Conservation (phyloP, 2,888 invertebrate species). For the Prionchulus punctatus region DNA sequence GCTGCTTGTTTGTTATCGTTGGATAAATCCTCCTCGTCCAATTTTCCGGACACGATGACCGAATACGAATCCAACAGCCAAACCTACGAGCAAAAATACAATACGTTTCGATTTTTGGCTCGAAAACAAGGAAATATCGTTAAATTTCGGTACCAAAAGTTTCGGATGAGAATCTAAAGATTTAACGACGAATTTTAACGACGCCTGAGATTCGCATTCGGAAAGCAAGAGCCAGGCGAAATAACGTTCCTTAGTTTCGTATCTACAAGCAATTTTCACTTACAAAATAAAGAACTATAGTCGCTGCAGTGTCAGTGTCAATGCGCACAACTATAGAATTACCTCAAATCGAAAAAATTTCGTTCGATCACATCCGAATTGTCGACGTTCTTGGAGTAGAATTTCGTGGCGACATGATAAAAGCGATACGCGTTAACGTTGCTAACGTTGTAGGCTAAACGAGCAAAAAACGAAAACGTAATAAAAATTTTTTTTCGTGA, state of each 20-base stretch:
- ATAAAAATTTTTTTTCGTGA: too few relatives aligned
- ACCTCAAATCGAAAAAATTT: neutral
- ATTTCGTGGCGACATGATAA: neutral
- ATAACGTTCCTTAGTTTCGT: slow-evolving; percentile 17
- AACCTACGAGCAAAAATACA: too few relatives aligned
- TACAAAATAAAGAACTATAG: too few relatives aligned
- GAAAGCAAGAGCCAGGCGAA: slow-evolving; percentile 22
- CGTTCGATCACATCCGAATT: too few relatives aligned
- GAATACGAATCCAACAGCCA: slow-evolving; percentile 27
- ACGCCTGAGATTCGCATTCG: slow-evolving; percentile 19
- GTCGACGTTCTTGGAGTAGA: neutral
- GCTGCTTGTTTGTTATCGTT: too few relatives aligned
- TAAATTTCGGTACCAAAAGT: slow-evolving; percentile 18
- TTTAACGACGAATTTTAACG: slow-evolving; percentile 22
- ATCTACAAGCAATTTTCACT: slow-evolving; percentile 13
- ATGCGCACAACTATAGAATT: neutral
- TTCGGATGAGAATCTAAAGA: slow-evolving; percentile 17
- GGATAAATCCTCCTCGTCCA: neutral
- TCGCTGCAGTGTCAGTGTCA: neutral
- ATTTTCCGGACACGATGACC: slow-evolving; percentile 15
- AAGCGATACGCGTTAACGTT: neutral
- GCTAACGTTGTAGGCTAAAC: neutral
- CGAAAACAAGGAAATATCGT: too few relatives aligned
- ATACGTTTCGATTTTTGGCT: neutral
- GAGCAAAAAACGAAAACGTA: too few relatives aligned